Percentiles rank a stretch among this genome's conserved stretches.
Evolutionary conservation across 1,140 invertebrate genomes (phyloP).

Genomic region (Heliothis virescens): DNA sequence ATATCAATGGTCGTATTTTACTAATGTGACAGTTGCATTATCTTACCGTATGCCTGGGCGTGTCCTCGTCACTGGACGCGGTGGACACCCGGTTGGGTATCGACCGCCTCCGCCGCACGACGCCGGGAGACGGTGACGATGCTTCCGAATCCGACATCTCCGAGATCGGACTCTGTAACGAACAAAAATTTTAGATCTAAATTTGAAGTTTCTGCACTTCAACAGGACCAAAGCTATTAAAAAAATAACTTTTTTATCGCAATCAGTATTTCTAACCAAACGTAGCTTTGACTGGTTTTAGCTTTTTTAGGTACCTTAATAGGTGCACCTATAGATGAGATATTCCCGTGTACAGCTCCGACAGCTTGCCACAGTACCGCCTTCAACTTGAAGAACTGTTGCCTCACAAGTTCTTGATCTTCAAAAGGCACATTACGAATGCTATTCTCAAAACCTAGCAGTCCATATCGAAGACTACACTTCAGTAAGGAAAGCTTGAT

Average conservation of each 20-base stretch:
- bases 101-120: conserved; percentile 65
- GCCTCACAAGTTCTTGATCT: conserved; percentile 55
- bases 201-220: too few species aligned
- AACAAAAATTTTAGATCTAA: neutral
- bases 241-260: too few species aligned
- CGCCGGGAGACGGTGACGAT: conserved; percentile 78
- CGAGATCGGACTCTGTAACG: conserved; percentile 77
- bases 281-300: too few species aligned
- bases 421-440: conserved; percentile 47
- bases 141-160: conserved; percentile 80
- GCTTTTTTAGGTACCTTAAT: conserved; percentile 51
- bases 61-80: conserved; percentile 81
- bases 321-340: conserved; percentile 46
- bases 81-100: conserved; percentile 70
- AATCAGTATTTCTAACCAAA: too few species aligned
- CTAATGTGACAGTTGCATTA: neutral
- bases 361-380: conserved; percentile 70
- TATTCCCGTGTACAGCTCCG: conserved; percentile 69
- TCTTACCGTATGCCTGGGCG: conserved; percentile 66
- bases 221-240: too few species aligned
- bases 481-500: conserved; percentile 71
- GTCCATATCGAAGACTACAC: conserved; percentile 59
- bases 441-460: conserved; percentile 61
- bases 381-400: conserved; percentile 67
- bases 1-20: too few species aligned